A percentile compares a stretch with the other conserved stretches of the same genome.
Evolutionary conservation across 2,113 vertebrate species (phyloP).

Genomic region (Dipodomys merriami): DNA sequence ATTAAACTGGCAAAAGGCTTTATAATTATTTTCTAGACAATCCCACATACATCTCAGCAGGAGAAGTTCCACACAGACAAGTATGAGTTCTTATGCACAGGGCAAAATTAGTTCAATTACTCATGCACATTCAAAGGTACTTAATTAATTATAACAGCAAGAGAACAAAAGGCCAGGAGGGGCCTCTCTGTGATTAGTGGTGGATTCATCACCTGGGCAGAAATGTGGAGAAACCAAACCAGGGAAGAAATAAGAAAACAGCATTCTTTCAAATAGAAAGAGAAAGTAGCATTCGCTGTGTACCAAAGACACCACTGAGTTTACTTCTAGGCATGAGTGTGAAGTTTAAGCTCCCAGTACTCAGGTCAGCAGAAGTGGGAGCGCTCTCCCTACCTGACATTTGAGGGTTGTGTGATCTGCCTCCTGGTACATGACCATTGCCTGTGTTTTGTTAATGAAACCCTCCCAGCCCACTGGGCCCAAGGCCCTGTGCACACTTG

Average conservation of each 20-base stretch:
- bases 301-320: not conserved
- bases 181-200: conserved; percentile 5
- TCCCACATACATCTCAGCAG: conserved; percentile 66
- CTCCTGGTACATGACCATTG: not conserved
- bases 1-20: conserved; percentile 50
- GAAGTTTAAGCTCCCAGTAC: not conserved
- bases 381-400: not conserved
- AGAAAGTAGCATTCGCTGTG: not conserved
- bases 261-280: not conserved
- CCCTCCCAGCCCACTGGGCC: not conserved
- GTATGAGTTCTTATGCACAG: conserved; percentile 16
- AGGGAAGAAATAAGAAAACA: not conserved
- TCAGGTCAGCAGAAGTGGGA: not conserved
- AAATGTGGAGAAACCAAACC: conserved; percentile 19
- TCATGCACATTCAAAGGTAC: conserved; percentile 53
- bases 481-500: not conserved
- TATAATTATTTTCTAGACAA: conserved; percentile 67
- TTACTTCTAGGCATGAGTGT: not conserved
- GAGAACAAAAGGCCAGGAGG: conserved; percentile 54
- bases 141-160: conserved; percentile 71
- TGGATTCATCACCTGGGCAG: conserved; percentile 12
- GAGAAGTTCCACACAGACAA: conserved; percentile 49
- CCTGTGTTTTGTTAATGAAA: not conserved
- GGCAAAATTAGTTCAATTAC: conserved; percentile 74
- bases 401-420: not conserved